These are phyloP conservation scores for Meloe dianella DNA, from an alignment of 2,888 invertebrate genomes.

Conservation along the genomic window DNA sequence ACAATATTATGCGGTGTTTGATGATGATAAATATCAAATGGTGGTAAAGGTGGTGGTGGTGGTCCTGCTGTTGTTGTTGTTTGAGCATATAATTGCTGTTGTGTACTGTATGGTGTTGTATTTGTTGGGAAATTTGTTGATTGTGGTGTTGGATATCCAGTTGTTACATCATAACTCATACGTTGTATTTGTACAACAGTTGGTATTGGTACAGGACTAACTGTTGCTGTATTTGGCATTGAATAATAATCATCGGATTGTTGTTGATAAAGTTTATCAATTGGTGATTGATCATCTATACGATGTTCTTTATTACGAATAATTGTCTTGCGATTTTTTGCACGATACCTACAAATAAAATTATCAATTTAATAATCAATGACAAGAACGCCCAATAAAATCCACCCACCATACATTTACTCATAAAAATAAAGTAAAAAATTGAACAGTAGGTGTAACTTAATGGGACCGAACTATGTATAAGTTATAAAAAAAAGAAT, in stretches of 20 bases:
- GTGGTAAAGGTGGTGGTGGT: slow-evolving; percentile 10
- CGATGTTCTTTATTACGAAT: slow-evolving; percentile 52
- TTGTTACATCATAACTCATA: slow-evolving; percentile 53
- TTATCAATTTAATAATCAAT: background rate
- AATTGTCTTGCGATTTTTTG: slow-evolving; percentile 68
- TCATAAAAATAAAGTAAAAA: background rate
- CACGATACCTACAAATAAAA: slow-evolving; percentile 62
- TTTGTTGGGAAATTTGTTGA: slow-evolving; percentile 36
- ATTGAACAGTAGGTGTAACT: no score
- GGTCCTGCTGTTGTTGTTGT: slow-evolving; percentile 12
- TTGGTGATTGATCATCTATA: slow-evolving; percentile 50
- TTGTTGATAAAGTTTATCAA: slow-evolving; percentile 49
- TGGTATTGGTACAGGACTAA: slow-evolving; percentile 50
- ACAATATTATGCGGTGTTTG: slow-evolving; percentile 40
- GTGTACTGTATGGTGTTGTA: slow-evolving; percentile 43
- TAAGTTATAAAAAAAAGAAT: slow-evolving; percentile 2
- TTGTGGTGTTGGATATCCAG: slow-evolving; percentile 40
- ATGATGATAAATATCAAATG: slow-evolving; percentile 42
- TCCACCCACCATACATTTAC: slow-evolving; percentile 8
- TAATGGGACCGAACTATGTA: no score
- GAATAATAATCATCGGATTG: slow-evolving; percentile 54
- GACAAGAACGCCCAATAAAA: background rate
- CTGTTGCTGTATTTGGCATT: slow-evolving; percentile 43
- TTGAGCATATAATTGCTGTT: slow-evolving; percentile 51
- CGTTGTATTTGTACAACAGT: slow-evolving; percentile 55